Conservation (phyloP, 2,113 vertebrate species). For the Myiozetetes cayanensis region DNA sequence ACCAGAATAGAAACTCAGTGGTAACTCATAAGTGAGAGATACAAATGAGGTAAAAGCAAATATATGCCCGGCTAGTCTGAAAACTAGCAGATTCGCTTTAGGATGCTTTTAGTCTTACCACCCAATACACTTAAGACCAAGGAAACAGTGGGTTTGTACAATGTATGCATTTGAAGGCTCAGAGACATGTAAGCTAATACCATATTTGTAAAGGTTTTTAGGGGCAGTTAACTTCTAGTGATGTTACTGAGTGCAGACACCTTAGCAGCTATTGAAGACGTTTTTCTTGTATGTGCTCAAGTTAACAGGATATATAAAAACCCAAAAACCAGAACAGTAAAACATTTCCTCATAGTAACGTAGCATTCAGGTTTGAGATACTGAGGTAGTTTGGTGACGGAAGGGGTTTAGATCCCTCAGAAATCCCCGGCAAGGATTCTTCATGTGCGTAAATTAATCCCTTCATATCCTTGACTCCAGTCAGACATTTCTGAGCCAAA, state of each 20-base stretch:
- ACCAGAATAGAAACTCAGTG: background rate
- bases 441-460: background rate
- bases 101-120: background rate
- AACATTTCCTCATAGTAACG: background rate
- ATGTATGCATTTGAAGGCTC: background rate
- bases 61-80: background rate
- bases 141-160: background rate
- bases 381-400: background rate
- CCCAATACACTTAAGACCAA: background rate
- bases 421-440: background rate
- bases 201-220: background rate
- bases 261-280: background rate
- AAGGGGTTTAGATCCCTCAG: background rate
- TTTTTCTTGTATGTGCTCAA: background rate
- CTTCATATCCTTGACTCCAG: background rate
- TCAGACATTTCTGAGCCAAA: background rate
- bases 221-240: background rate
- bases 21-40: background rate
- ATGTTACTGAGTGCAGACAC: background rate
- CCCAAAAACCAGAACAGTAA: background rate
- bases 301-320: background rate
- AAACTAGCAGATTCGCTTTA: background rate
- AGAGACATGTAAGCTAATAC: background rate
- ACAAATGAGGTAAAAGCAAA: background rate
- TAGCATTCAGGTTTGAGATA: background rate